Percentiles rank a stretch among this genome's conserved stretches.
Conservation (phyloP, 2,888 invertebrate genomes). For the Iselma pallidipennis region DNA sequence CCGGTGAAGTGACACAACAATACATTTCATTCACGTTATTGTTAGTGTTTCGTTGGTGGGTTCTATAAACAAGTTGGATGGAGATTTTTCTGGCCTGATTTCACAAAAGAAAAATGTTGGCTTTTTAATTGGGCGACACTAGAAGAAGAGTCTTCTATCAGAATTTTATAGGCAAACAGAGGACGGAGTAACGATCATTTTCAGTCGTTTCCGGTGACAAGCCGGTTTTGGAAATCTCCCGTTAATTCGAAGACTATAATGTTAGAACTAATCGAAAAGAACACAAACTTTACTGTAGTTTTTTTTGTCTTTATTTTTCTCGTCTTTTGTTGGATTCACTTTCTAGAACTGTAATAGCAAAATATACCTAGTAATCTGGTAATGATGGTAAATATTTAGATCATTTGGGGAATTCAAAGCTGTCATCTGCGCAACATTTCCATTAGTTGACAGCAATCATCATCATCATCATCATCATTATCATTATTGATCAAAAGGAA, state of each 20-base stretch:
- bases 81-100: background rate
- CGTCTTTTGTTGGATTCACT: too few species aligned
- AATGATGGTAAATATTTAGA: background rate
- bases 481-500: background rate
- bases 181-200: background rate
- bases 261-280: too few species aligned
- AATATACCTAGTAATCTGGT: too few species aligned
- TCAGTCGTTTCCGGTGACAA: background rate
- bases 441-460: background rate
- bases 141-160: background rate
- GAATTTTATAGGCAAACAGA: background rate
- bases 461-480: background rate
- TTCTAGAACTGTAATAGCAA: too few species aligned
- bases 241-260: background rate
- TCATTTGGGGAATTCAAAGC: background rate
- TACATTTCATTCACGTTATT: constrained; percentile 20
- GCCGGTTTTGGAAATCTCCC: background rate
- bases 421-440: background rate
- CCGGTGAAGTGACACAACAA: background rate
- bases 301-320: too few species aligned
- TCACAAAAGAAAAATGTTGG: background rate
- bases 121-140: background rate
- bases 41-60: background rate
- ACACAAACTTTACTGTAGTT: too few species aligned
- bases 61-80: background rate